Evolutionary conservation across 1,140 invertebrate species (phyloP), one percentile per base, ranked within the genome.

Genomic region (Zophobas atratus): DNA sequence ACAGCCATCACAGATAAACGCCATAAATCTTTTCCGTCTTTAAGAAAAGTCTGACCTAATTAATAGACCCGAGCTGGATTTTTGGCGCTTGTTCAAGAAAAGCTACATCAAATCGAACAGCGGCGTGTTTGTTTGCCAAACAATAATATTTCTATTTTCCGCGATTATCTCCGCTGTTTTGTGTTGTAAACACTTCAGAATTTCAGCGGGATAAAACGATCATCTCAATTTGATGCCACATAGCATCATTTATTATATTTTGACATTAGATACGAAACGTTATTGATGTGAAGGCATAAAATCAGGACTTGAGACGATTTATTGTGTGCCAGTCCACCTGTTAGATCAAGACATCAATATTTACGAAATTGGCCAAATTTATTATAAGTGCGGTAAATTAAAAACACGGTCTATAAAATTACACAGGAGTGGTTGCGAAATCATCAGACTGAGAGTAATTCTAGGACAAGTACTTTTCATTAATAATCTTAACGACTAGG

Each of bases 181-280:
- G 36, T 5, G 6, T 8, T n/a, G 57, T 63, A 39, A 36, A 63
- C 1, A 39, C 57, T 63, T n/a, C 6, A 63, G 38, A 63, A 41
- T 60, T 63, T 39, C 36, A 63, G 36, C 57, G 8, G 1, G 49
- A 20, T 20, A 51, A 51, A 20, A 51, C 2, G 49, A 51, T 51
- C 49, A 20, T 51, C 49, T 51, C 49, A 51, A 51, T 63, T 67
- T 67, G 60, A 43, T 67, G 39, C 38, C 60, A 6, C 57, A 8
- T 6, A 63, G 20, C 35, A 67, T 32, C 39, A 46, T 67, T 67
- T 67, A 67, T 67, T 67, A 43, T 67, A 32, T 60, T 36, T 43
- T 67, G 60, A 67, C 60, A 43, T 43, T 6, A 63, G 57, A 63
- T 63, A 63, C 57, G 35, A 8, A 63, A 39, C 57, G 57, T 63